phyloP scores from a whole-genome alignment of 2,113 vertebrate species.

The Oryzias curvinotus region DNA sequence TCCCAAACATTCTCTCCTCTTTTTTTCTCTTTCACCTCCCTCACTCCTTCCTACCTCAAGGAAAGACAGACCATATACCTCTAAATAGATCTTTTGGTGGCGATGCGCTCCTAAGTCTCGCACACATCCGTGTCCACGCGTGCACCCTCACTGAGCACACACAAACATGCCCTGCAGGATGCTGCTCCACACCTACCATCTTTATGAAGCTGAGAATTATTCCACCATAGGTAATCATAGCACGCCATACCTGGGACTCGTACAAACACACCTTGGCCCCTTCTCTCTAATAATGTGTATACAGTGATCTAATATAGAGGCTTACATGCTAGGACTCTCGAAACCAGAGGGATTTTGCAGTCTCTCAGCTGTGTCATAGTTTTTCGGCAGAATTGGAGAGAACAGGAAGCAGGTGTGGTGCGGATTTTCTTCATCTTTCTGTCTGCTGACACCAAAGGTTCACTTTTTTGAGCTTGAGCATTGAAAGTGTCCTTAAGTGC shows the following conservation, averaged over 20 bases:
- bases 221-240: slow-evolving; percentile 76
- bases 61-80: slow-evolving; percentile 67
- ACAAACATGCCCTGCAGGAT: slow-evolving; percentile 45
- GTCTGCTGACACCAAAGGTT: slow-evolving; percentile 56
- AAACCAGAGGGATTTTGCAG: slow-evolving; percentile 53
- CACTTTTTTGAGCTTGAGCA: slow-evolving; percentile 46
- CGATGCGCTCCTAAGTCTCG: slow-evolving; percentile 42
- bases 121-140: slow-evolving; percentile 45
- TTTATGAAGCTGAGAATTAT: slow-evolving; percentile 79
- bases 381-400: slow-evolving; percentile 21
- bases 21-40: slow-evolving; percentile 49
- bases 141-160: slow-evolving; percentile 28
- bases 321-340: slow-evolving; percentile 32
- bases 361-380: slow-evolving; percentile 51
- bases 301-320: slow-evolving; percentile 66
- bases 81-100: slow-evolving; percentile 73
- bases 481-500: slow-evolving; percentile 59
- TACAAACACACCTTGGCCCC: slow-evolving; percentile 67
- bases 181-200: slow-evolving; percentile 50
- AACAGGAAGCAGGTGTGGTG: slow-evolving; percentile 21
- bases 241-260: slow-evolving; percentile 66
- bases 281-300: slow-evolving; percentile 70
- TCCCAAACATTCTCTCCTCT: slow-evolving; percentile 58
- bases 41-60: slow-evolving; percentile 54
- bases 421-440: slow-evolving; percentile 47